Evolutionary conservation across 1,140 invertebrate species (phyloP).

Genomic region (Pachyrhynchus sulphureomaculatus): DNA sequence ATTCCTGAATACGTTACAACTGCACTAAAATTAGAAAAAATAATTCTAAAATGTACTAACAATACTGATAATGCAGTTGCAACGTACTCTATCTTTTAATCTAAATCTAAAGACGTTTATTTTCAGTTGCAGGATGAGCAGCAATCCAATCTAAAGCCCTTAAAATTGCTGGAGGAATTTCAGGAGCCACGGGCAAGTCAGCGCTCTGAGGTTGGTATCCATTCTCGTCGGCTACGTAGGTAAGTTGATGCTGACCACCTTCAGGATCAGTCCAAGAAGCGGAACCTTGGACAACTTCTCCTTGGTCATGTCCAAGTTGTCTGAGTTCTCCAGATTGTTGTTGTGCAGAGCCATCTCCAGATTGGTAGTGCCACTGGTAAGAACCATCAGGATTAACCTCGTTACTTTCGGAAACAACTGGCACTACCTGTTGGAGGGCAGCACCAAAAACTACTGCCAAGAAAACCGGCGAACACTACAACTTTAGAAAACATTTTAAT

Average conservation of each 20-base stretch:
- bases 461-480: not conserved
- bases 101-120: not conserved
- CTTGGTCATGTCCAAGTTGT: not conserved
- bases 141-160: not conserved
- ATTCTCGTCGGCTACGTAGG: not conserved
- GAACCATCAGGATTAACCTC: slow-evolving; percentile 65
- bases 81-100: too few species aligned
- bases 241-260: not conserved
- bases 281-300: not conserved
- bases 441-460: not conserved
- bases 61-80: too few species aligned
- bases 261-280: not conserved
- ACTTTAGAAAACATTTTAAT: slow-evolving; percentile 5
- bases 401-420: slow-evolving; percentile 55
- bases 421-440: not conserved
- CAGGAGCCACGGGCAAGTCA: not conserved
- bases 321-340: not conserved
- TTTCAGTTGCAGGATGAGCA: not conserved
- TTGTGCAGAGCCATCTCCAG: not conserved
- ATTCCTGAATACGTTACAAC: too few species aligned
- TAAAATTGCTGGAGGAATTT: not conserved
- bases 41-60: too few species aligned
- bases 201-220: not conserved
- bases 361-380: slow-evolving; percentile 46
- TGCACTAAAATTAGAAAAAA: too few species aligned